Base-by-base conservation (phyloP, 2,888 invertebrate species). In the Nymphalis c-album region DNA sequence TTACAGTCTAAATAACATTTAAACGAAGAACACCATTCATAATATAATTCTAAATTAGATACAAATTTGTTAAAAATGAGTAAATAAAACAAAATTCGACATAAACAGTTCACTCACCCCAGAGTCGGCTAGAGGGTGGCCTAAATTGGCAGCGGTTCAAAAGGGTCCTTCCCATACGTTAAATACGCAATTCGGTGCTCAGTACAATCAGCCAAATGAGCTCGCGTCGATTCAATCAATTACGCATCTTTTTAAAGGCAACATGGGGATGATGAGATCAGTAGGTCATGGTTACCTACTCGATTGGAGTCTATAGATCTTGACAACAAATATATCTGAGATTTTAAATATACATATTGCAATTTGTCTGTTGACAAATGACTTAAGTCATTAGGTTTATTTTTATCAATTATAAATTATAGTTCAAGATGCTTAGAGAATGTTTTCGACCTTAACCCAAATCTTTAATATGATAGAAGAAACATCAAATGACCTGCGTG, bases 171-270 rank as follows among this genome's bases (percentile, higher is more conserved):
- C 86, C 87, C 85, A 87, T 86, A 89, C 87, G 88, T 88, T 91
- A 90, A 91, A 89, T 90, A 91, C 87, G 88, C 88, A 88, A 90
- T 90, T 91, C 85, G 80, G 84, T 84, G 81, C 82, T 83, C 84
- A 79, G 85, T 87, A 90, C 92, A 91, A 91, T 91, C 89, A 88
- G 78, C 83, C 82, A 87, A 90, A 91, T 89, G 90, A 91, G 88
- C 84, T 87, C 80, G 83, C 82, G 81, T 84, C 85, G 83, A 85
- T 87, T 85, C 86, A 90, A 91, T 90, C 90, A 90, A 90, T 91
- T 90, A 90, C 85, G 80, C 81, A 84, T 85, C 80, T 86, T 86
- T 90, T 88, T 85, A 79, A 78, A 72, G 69, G 65, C 57, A 57
- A 69, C 78, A 82, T 82, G 80, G 78, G 76, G 78, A 73, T 68